Evolutionary conservation across 2,797 vertebrate genomes (phyloP).

Genomic region (Sandelia bainsii): DNA sequence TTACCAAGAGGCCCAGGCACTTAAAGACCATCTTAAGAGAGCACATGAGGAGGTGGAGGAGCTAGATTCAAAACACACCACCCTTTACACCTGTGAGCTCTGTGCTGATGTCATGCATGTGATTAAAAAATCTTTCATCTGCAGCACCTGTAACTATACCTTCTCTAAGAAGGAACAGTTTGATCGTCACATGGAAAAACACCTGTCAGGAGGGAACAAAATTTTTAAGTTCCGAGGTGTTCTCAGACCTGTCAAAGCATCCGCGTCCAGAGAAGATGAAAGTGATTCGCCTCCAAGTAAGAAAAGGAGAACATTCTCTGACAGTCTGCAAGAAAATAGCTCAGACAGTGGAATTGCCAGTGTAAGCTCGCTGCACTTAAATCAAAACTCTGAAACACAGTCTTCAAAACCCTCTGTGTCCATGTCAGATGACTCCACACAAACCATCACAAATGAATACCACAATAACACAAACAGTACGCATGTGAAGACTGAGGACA

Average conservation of each 20-base stretch:
- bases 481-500: constrained; percentile 84
- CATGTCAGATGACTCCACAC: constrained; percentile 72
- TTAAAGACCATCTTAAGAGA: constrained; percentile 91
- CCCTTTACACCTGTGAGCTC: constrained; percentile 95
- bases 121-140: constrained; percentile 97
- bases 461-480: constrained; percentile 64
- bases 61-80: constrained; percentile 93
- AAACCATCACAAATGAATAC: constrained; percentile 62
- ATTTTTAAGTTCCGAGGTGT: constrained; percentile 94
- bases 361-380: constrained; percentile 66
- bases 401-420: constrained; percentile 69
- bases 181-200: constrained; percentile 98
- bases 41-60: constrained; percentile 89
- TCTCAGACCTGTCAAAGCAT: constrained; percentile 85
- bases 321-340: constrained; percentile 68
- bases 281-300: constrained; percentile 85
- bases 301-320: constrained; percentile 82
- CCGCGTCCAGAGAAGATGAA: constrained; percentile 79
- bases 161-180: constrained; percentile 99
- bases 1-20: constrained; percentile 91
- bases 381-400: constrained; percentile 67
- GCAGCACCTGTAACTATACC: constrained; percentile 99
- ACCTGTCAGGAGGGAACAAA: constrained; percentile 88
- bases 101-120: constrained; percentile 98
- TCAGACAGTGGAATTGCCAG: constrained; percentile 78